A percentile compares a stretch with the other conserved stretches of the same genome.
Evolutionary conservation across 2,888 invertebrate species (phyloP).

Genomic region (Napeogenes sylphis): DNA sequence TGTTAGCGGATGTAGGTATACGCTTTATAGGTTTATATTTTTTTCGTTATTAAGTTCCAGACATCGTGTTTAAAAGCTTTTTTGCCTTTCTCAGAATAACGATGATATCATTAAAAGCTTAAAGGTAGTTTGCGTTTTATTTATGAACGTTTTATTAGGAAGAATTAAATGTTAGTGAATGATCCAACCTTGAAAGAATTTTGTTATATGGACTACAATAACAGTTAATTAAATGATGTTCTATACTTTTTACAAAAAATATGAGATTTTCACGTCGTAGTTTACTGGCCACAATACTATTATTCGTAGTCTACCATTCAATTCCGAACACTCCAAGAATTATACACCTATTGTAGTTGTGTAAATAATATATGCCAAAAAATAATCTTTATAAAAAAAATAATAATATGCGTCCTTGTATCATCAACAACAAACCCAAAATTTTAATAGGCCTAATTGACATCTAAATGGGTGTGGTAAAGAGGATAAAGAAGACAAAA

Average conservation of each 20-base stretch:
- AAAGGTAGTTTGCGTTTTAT: conserved; percentile 20
- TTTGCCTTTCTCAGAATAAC: conserved; percentile 37
- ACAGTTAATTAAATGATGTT: no score
- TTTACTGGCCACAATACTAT: no score
- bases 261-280: no score
- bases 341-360: no score
- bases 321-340: no score
- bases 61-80: conserved; percentile 24
- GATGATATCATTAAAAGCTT: conserved; percentile 45
- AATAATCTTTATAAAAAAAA: no score
- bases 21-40: conserved; percentile 35
- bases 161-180: not conserved
- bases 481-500: conserved; percentile 35
- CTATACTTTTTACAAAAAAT: no score
- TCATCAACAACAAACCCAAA: not conserved
- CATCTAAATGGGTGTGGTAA: conserved; percentile 25
- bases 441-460: conserved; percentile 42
- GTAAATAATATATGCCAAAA: no score
- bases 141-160: conserved; percentile 16
- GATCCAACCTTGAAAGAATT: not conserved
- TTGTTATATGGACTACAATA: not conserved
- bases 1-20: no score
- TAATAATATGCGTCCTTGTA: not conserved
- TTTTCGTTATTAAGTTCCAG: conserved; percentile 18
- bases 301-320: no score